Base-by-base conservation (phyloP, 1,140 invertebrate genomes). In the Bicyclus anynana region DNA sequence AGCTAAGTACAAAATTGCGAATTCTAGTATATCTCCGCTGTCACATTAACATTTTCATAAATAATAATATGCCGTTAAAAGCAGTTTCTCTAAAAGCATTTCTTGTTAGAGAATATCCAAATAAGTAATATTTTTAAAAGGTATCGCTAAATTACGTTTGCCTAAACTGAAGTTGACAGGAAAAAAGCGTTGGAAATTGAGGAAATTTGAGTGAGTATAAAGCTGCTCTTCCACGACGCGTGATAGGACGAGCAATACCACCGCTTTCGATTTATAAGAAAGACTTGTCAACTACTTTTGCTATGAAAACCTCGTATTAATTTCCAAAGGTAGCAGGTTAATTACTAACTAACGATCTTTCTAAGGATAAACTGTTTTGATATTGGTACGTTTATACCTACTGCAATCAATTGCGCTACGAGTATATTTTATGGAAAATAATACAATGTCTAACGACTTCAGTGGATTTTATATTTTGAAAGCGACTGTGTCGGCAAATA, bases 111-210 rank as follows among this genome's bases (percentile, higher is more conserved):
- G 33, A 56, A 49, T 47, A 20, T 17, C 37, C 16, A 52, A 59
- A 59, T 49, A 53, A 38, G 51, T 48, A 59, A 53, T 42, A 58
- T 52, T 59, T 59, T 53, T 27, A 59, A 48, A 21, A 16, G 35
- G 48, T 29, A 44, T 27, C 47, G 21, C 44, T 59, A 59, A 59
- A 59, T 59, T 59, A 49, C 44, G 21, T 59, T 59, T 59, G 44
- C 12, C 23, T 53, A 53, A 59, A 59, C 57, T 59, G 57, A 59
- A 59, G 57, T 53, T 59, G 57, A 59, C 57, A 59, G 51, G 57
- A 21, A 49, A 47, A 59, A 59, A 51, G 48, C 57, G 57, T 53
- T 38, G 51, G 44, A 59, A 59, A 59, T 38, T 44, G 47, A 23
- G 26, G 23, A 47, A 48, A 47, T 40, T 47, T 52, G 51, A 16